Evolutionary conservation across 2,888 invertebrate genomes (phyloP).

Genomic region (Plebejus melissa): DNA sequence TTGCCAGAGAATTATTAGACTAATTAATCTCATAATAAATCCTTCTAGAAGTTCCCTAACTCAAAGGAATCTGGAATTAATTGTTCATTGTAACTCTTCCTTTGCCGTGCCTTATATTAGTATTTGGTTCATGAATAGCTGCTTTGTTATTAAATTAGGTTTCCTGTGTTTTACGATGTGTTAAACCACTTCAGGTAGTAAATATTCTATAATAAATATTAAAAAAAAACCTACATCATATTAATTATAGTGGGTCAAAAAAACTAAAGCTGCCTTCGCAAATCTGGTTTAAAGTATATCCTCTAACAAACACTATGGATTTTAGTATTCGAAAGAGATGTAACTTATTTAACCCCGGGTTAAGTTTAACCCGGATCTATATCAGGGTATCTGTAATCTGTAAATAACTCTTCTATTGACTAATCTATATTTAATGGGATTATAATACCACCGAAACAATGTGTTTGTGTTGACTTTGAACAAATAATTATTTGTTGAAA

Average conservation of each 20-base stretch:
- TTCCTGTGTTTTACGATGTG: too few species aligned
- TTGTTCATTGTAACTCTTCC: conserved; percentile 13
- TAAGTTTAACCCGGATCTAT: not conserved
- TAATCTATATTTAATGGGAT: conserved; percentile 18
- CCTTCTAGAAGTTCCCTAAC: conserved; percentile 17
- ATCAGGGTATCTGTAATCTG: not conserved
- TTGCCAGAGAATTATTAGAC: conserved; percentile 27
- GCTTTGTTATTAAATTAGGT: not conserved
- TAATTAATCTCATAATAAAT: conserved; percentile 29
- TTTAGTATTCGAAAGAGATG: too few species aligned
- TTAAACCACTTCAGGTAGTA: too few species aligned
- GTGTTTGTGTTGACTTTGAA: conserved; percentile 1
- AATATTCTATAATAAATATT: too few species aligned
- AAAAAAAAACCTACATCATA: too few species aligned
- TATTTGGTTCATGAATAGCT: not conserved
- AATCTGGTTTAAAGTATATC: too few species aligned
- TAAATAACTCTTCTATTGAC: not conserved
- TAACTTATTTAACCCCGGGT: too few species aligned
- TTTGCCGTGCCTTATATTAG: not conserved
- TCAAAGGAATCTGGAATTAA: conserved; percentile 4
- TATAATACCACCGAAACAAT: conserved; percentile 6
- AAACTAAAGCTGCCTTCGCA: too few species aligned
- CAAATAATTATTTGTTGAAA: not conserved
- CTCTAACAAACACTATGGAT: too few species aligned
- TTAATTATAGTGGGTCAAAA: too few species aligned